Base-by-base conservation (phyloP, 2,797 vertebrate species). In the Ptychadena robeensis region DNA sequence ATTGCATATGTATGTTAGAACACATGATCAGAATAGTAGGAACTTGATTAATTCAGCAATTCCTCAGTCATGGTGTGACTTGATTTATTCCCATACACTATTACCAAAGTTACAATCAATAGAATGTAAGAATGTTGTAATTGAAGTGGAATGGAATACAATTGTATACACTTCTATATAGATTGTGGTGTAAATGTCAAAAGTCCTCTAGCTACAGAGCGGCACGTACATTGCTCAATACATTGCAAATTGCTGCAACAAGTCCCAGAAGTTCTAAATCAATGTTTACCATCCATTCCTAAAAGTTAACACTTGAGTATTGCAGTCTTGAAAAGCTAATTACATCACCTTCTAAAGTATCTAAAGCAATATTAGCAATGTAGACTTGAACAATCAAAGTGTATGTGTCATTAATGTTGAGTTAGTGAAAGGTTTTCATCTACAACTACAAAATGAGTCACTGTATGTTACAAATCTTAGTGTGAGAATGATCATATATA, bases 121-220 rank as follows among this genome's bases (percentile, higher is more conserved):
- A 14, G 9, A 79, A 53, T 57, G 18, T 14, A 34, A 57, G 22
- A 57, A 34, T 79, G 2, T 6, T 66, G 59, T 48, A 77, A 77
- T 35, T 77, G 63, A 37, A 79, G 44, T 34, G 40, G 76, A 79
- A 37, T 59, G 31, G 44, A 79, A 79, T 59, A 57, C 2, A 35
- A 79, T 69, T 57, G 11, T 57, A 25, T 35, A 48, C 65, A n/a
- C 65, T 68, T 53, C 59, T 59, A 35, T 68, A 69, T 69, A 79
- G 57, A 75, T 63, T 25, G 28, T 34, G 28, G 38, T 61, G 57
- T 34, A 81, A 81, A 81, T 81, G 69, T 73, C 79, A 72, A 65
- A 72, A 48, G 37, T 72, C 67, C 64, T 80, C 30, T 34, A 59
- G 67, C 78, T 61, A 79, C 22, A 53, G 8, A 61, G 38, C 63